Conservation (phyloP, 2,113 vertebrate genomes). For the Crotalus tigris region DNA sequence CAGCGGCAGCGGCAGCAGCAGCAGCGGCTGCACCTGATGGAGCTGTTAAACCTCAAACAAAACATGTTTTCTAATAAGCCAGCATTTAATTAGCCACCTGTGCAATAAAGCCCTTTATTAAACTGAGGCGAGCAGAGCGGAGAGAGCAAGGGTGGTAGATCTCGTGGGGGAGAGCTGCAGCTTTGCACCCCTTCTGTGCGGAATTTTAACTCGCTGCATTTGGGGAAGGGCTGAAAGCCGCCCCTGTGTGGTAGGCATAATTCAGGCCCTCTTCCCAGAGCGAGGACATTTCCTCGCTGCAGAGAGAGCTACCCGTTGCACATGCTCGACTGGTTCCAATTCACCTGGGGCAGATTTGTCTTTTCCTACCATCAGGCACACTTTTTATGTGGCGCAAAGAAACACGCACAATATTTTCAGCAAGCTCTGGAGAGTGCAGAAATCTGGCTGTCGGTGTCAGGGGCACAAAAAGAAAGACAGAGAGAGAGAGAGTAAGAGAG, state of each 20-base stretch:
- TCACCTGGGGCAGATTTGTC: not conserved
- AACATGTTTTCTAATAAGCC: constrained; percentile 36
- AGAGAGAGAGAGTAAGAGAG: too few relatives aligned
- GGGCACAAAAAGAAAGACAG: not conserved
- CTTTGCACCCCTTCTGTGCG: not conserved
- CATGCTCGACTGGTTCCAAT: not conserved
- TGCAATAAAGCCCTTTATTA: constrained; percentile 26
- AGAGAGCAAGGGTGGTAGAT: not conserved
- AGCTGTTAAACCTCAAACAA: constrained; percentile 32
- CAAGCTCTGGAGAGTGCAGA: not conserved
- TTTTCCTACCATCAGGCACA: not conserved
- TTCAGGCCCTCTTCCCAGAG: not conserved
- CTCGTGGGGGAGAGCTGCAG: not conserved
- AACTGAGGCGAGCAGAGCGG: not conserved
- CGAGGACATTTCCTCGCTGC: not conserved
- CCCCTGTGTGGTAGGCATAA: not conserved
- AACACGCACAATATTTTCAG: not conserved
- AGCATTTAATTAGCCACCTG: constrained; percentile 33
- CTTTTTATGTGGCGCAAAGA: not conserved
- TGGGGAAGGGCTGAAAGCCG: not conserved
- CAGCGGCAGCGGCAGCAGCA: not conserved
- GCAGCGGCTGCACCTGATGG: constrained; percentile 5
- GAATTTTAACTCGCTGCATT: not conserved
- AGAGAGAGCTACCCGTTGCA: not conserved
- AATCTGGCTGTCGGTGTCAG: not conserved